These are phyloP conservation scores for Drosophila macrothrix DNA, from an alignment of 2,888 invertebrate genomes.

Conservation along the genomic window DNA sequence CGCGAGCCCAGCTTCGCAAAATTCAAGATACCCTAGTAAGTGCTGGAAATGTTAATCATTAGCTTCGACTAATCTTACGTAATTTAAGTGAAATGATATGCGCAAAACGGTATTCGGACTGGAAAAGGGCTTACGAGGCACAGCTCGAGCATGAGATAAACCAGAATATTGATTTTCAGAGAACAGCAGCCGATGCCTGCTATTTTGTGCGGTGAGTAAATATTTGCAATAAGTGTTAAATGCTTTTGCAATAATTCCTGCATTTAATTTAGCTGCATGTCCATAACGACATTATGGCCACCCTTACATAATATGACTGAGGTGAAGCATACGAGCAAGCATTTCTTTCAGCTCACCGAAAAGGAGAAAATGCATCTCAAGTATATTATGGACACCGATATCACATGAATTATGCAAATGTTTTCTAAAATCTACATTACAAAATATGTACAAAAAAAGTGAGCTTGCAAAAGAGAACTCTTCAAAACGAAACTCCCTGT, in stretches of 20 bases:
- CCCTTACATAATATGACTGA: constrained; percentile 68
- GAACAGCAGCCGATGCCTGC: constrained; percentile 60
- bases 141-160: constrained; percentile 63
- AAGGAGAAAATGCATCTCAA: constrained; percentile 54
- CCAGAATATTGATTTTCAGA: constrained; percentile 49
- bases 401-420: constrained; percentile 20
- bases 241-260: background rate
- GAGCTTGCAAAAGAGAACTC: background rate
- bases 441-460: background rate
- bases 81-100: constrained; percentile 37
- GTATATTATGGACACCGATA: constrained; percentile 52
- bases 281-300: constrained; percentile 72
- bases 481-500: background rate
- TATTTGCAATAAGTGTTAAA: background rate
- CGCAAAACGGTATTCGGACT: constrained; percentile 43
- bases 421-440: background rate
- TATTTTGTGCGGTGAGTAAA: constrained; percentile 60
- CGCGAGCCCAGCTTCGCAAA: constrained; percentile 40
- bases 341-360: constrained; percentile 51
- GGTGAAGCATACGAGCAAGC: constrained; percentile 41
- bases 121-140: constrained; percentile 42
- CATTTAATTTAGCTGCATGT: constrained; percentile 52
- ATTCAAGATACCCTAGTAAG: constrained; percentile 56
- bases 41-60: background rate
- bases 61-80: background rate